These are phyloP conservation scores for Cassiopea xamachana DNA, from an alignment of 30 jellyfish, hydroid and myxozoan genomes.

Conservation along the genomic window DNA sequence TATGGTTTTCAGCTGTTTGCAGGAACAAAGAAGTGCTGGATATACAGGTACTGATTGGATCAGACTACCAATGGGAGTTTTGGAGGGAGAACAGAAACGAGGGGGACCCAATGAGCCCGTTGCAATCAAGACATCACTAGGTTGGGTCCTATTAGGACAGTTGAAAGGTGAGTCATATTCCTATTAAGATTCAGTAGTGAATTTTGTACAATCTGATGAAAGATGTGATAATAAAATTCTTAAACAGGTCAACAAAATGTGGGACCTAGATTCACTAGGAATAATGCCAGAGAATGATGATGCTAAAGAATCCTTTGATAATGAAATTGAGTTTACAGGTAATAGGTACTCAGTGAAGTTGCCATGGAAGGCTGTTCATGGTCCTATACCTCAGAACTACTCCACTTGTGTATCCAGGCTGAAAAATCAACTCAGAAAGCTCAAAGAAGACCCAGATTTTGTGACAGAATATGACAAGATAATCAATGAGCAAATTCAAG, in stretches of 20 bases:
- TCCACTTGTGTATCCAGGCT: slow-evolving; percentile 3
- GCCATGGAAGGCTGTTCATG: slow-evolving; percentile 53
- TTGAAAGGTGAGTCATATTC: background rate
- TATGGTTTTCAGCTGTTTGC: slow-evolving; percentile 50
- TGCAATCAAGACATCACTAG: slow-evolving; percentile 4
- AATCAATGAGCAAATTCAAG: slow-evolving; percentile 45
- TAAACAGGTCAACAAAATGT: slow-evolving; percentile 5
- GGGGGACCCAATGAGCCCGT: slow-evolving; percentile 38
- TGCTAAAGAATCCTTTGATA: background rate
- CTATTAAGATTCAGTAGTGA: background rate
- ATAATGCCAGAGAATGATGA: slow-evolving; percentile 19
- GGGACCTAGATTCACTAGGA: slow-evolving; percentile 37
- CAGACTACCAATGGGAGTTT: slow-evolving; percentile 17
- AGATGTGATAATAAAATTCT: background rate
- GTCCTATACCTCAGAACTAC: slow-evolving; percentile 20
- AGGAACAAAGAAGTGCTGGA: background rate
- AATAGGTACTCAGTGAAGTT: slow-evolving; percentile 18
- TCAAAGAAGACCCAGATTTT: slow-evolving; percentile 10
- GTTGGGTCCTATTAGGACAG: slow-evolving; percentile 11
- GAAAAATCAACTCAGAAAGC: slow-evolving; percentile 16
- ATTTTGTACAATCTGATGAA: background rate
- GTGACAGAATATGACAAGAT: slow-evolving; percentile 1
- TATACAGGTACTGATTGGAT: background rate
- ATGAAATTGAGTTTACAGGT: slow-evolving; percentile 30
- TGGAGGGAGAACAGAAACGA: slow-evolving; percentile 1